Evolutionary conservation across 2,113 vertebrate species (phyloP).

Genomic region (Rhinolophus sinicus): DNA sequence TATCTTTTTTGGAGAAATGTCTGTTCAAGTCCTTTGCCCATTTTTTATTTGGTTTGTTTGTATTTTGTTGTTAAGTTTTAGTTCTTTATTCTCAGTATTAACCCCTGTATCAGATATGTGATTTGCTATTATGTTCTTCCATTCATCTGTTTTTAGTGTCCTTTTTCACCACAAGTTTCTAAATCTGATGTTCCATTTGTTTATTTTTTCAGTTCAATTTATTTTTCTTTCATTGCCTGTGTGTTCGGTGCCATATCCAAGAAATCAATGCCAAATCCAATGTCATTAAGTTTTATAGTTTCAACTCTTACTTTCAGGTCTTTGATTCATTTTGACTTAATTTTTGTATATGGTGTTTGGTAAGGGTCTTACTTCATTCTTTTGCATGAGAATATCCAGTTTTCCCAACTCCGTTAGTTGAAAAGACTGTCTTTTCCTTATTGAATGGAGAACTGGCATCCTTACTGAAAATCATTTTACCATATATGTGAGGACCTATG

Average conservation of each 20-base stretch:
- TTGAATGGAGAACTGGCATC: neutral
- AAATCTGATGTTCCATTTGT: neutral
- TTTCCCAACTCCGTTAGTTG: neutral
- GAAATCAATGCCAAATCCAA: neutral
- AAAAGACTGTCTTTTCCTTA: neutral
- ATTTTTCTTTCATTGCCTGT: neutral
- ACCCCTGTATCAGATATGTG: neutral
- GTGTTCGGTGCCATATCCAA: neutral
- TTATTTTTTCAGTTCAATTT: neutral
- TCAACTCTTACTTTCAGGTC: neutral
- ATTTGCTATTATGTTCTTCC: neutral
- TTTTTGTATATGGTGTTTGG: neutral
- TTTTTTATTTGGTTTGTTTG: neutral
- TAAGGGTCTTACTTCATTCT: neutral
- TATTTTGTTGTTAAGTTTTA: neutral
- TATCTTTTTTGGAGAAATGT: neutral
- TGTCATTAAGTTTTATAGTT: neutral
- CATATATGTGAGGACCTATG: neutral
- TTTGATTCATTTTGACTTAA: slow-evolving; percentile 21
- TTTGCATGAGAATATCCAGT: neutral
- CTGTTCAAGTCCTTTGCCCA: neutral
- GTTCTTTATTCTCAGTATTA: neutral
- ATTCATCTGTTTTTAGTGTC: neutral
- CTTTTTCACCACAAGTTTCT: neutral
- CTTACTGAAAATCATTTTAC: neutral